A percentile compares a stretch with the other conserved stretches of the same genome.
phyloP scores from a whole-genome alignment of 37 sponge, comb jelly and placozoan species.

The Corticium candelabrum region DNA sequence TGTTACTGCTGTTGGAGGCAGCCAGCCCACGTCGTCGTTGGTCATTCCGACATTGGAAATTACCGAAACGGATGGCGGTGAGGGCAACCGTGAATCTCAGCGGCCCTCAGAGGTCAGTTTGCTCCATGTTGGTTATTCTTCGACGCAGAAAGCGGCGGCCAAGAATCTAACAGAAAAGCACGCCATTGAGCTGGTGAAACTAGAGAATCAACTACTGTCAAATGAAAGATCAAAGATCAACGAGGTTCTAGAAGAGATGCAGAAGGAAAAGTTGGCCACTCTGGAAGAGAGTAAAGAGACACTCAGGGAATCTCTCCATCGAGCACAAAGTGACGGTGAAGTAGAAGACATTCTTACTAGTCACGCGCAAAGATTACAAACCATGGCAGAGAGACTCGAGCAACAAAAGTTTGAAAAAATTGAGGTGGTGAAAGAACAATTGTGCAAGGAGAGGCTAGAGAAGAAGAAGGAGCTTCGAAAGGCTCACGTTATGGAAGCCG shows the following conservation, averaged over 20 bases:
- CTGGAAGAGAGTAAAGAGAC: background rate
- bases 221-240: background rate
- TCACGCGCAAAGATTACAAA: conserved; percentile 10
- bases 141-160: background rate
- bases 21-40: too few species aligned
- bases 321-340: background rate
- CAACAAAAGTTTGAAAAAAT: background rate
- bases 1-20: too few species aligned
- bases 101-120: background rate
- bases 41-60: background rate
- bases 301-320: background rate
- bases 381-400: background rate
- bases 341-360: background rate
- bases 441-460: background rate
- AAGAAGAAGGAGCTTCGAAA: background rate
- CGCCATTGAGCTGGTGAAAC: background rate
- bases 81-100: background rate
- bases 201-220: background rate
- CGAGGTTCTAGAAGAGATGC: background rate
- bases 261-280: background rate
- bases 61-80: background rate
- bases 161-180: conserved; percentile 8
- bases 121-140: background rate
- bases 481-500: background rate
- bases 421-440: background rate